Evolutionary conservation across 2,113 vertebrate species (phyloP), one percentile per base, ranked within the genome.

Genomic region (Eurystomus gularis): DNA sequence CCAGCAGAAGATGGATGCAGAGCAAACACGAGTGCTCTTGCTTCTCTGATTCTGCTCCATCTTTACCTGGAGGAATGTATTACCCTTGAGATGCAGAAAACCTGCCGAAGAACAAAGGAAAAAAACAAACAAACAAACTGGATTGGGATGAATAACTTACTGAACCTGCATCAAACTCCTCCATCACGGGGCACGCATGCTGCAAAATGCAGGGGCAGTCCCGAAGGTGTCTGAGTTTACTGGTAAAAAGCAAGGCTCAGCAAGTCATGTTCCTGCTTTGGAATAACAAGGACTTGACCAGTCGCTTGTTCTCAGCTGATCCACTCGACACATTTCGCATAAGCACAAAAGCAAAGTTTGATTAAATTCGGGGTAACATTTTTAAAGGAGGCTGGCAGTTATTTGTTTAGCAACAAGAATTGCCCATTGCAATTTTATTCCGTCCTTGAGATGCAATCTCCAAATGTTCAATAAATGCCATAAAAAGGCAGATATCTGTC

Each of bases 131-230:
- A 26, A 13, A 26, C 28, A 54, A 28, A 48, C 17, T 8, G 48
- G 24, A 9, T 2, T 10, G 71, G 71, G 19, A 26, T 37, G 40
- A 31, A 9, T 11, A 80, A n/a, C 28, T 12, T 7, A 10, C 17
- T 4, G 39, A 58, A 39, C 5, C 57, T 14, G 14, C 37, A 42
- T 13, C 71, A 49, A n/a, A 51, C 35, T 19, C 20, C n/a, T 44
- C 37, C 60, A 17, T 3, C 46, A 7, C 0, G 6, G 39, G 3
- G 3, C 62, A 7, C 0, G 3, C 13, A 51, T 10, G 0, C 0
- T 6, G 24, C 65, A 12, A 44, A 28, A 13, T 3, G 14, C 46
- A 33, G 48, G 39, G 70, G 37, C 11, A 0, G 13, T 28, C 26
- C 37, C 25, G 1, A 17, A 23, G 21, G 21, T 10, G n/a, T 14